Base-by-base conservation (phyloP, 2,113 vertebrate genomes). In the Lathamus discolor region DNA sequence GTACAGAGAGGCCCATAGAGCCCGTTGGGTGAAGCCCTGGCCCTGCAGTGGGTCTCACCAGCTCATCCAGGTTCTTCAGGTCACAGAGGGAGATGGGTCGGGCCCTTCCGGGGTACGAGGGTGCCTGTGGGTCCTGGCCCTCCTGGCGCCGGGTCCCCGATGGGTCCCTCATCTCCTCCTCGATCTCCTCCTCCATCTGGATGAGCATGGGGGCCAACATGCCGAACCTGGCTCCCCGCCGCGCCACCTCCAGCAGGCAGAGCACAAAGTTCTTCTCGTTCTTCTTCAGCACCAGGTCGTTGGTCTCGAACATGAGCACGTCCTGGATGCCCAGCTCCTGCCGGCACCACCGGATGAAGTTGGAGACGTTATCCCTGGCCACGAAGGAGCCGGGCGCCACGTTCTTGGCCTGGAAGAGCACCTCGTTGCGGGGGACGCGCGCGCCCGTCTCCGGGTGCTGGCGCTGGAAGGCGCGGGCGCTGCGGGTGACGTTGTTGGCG, bases 261-360 rank as follows among this genome's bases (percentile, higher is more conserved):
- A 99, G 98, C 20, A 99, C 98, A 18, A 99, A 98, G 63, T 99
- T 99, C 97, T 99, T 99, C 98, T 99, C 99, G 9, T 99, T 99
- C 97, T 98, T 99, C 48, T 97, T 98, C 92, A 99, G 98, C 95
- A 99, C 99, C 98, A 99, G 51, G 98, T 99, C 99, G 23, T 99
- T 99, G 17, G 99, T 99, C 97, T 99, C 99, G 2, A 99, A 99
- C 99, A 99, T 99, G 83, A 99, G 98, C 52, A 99, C 99, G 22
- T 99, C 99, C 51, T 99, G 99, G 96, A 99, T 98, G 64, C 99
- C 98, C 16, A 99, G 98, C 97, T 99, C 99, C 57, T 98, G 97
- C 1, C 99, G 97, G 97, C 99, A 99, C 99, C 99, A 99, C 91
- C 86, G 97, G 96, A 99, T 99, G 98, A 99, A 99, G 89, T 99